Evolutionary conservation across 1,140 invertebrate genomes (phyloP).

Genomic region (Calliopsis andreniformis): DNA sequence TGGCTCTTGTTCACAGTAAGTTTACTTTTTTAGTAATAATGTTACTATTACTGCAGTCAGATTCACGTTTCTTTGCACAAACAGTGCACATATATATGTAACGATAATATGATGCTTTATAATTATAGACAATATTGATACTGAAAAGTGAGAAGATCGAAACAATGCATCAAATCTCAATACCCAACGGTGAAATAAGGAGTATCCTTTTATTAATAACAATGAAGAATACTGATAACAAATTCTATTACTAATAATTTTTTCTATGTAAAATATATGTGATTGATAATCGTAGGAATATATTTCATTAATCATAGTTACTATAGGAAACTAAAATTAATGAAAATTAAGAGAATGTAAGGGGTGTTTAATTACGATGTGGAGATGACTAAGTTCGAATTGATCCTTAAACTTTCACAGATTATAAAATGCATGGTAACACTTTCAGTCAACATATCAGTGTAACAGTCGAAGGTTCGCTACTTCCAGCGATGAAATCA

Average conservation of each 20-base stretch:
- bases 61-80: no score
- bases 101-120: background rate
- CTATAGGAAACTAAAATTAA: no score
- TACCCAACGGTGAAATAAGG: conserved; percentile 75
- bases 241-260: background rate
- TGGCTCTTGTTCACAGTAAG: conserved; percentile 75
- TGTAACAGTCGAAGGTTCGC: conserved; percentile 80
- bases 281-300: no score
- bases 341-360: no score
- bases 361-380: no score
- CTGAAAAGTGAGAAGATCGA: conserved; percentile 85
- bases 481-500: conserved; percentile 75
- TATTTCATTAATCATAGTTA: no score
- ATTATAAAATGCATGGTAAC: conserved; percentile 75
- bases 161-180: conserved; percentile 83
- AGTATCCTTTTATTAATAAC: conserved; percentile 44
- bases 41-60: no score
- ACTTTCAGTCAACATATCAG: conserved; percentile 72
- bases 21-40: conserved; percentile 14
- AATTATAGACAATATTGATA: conserved; percentile 85
- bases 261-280: background rate
- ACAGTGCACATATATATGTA: background rate
- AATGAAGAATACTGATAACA: background rate
- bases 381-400: background rate
- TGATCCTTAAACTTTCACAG: conserved; percentile 61